Evolutionary conservation across 2,888 invertebrate species (phyloP), one percentile per base, ranked within the genome.

Genomic region (Nomada fucata): DNA sequence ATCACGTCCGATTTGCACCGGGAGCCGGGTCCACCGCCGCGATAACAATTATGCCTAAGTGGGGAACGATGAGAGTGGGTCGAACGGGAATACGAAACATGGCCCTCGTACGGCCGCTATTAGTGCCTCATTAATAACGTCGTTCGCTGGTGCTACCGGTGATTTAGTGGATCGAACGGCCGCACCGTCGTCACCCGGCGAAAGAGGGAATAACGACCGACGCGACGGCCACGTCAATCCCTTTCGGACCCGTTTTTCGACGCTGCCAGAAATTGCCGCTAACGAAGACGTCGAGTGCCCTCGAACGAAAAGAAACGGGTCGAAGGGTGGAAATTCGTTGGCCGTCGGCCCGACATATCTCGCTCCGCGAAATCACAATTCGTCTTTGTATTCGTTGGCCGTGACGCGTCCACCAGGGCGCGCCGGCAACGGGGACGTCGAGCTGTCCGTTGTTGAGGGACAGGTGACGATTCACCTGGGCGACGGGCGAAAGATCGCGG

Each of bases 121-220:
- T 90, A 89, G 88, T 84, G 88, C 86, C 89, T 91, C 91, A 88
- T 91, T 91, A 91, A 91, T 91, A 91, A 91, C 89, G 89, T 86
- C 87, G 81, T 78, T 83, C 84, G 81, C 65, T 84, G 68, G 79
- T 82, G 87, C 65, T 82, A 75, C 76, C 68, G 70, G 83, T 85
- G 88, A 88, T 88, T 88, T 85, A 88, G 75, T 78, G 76, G 84
- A 78, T 83, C 74, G 84, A 76, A 44, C 65, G 36, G 42, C 13
- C 10, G 23, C 18, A 11, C 57, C 36, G 53, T 67, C 57, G 53
- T 52, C 61, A 36, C 55, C 53, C 53, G 50, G 23, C 60, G 83
- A 83, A 86, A 80, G 81, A 83, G 83, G 73, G 78, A 80, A 86
- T 85, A 86, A 88, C 85, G 88, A 86, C 71, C 65, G 44, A 42